Base-by-base conservation (phyloP, 2,888 invertebrate species). In the Caenorhabditis auriculariae region DNA sequence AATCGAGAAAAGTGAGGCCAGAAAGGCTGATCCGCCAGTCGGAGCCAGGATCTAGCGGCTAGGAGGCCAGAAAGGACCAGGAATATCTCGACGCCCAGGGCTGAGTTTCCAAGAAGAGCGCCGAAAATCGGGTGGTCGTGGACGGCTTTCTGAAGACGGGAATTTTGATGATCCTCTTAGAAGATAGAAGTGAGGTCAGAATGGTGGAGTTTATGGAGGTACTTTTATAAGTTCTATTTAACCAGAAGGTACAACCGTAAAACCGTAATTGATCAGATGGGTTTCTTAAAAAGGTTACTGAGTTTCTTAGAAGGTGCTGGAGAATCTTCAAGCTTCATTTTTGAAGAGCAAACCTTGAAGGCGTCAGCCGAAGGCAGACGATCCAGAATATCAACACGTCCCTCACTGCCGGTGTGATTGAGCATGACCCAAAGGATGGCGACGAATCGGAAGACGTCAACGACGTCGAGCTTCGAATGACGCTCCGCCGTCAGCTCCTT, bases 361-460 rank as follows among this genome's bases (percentile, higher is more conserved):
- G 52, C 41, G 12, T 71, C 65, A 7, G 75, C 77, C 19, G 73
- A 69, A 3, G 76, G 73, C 5, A 62, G 60, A 35, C 76, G 51
- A 19, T 76, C 74, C 44, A 79, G 60, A 47, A 78, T 71, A 60
- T 79, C 79, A 46, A 79, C 63, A 21, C 79, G 53, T 44, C 79
- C 78, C 45, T 79, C 78, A 37, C 66, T 66, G 39, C 77, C 78
- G 15, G 73, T 66, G 58, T 79, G 79, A 58, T 79, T 79, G 39
- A 73, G 56, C 66, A 79, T 74, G 26, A 79, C 79, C 73, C 79
- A 79, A 28, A 76, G 57, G 48, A 79, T 79, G 44, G 79, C 79
- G 24, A 77, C 43, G 19, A 79, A 71, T 37, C 79, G 76, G 56
- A 77, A 64, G 17, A 66, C 50, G 45, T 72, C 72, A 28, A 72